A percentile compares a stretch with the other conserved stretches of the same genome.
phyloP scores from a whole-genome alignment of 2,888 invertebrate species.

The Cryptus viduatorius region DNA sequence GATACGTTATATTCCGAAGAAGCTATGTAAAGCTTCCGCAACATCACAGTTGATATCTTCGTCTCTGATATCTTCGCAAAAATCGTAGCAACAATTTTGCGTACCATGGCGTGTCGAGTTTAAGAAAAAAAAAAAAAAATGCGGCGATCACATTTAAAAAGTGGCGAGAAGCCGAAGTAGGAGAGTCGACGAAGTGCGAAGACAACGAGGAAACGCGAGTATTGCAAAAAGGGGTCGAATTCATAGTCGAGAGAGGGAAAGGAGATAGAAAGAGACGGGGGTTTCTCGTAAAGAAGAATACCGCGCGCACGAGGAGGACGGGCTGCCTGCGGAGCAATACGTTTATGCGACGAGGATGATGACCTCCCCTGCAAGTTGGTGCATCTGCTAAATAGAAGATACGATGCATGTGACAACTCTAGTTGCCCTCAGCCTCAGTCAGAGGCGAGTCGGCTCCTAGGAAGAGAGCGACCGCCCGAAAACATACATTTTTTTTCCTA shows the following conservation, averaged over 20 bases:
- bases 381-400: conserved; percentile 81
- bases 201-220: conserved; percentile 6
- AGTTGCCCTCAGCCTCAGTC: conserved; percentile 78
- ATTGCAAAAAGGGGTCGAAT: conserved; percentile 57
- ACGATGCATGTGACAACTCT: conserved; percentile 76
- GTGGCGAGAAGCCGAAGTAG: not conserved
- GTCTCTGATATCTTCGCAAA: not conserved
- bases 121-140: not conserved
- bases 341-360: conserved; percentile 78
- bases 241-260: conserved; percentile 55
- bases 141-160: not conserved
- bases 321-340: conserved; percentile 68
- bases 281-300: conserved; percentile 4
- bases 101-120: not conserved
- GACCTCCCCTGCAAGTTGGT: conserved; percentile 77
- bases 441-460: conserved; percentile 73
- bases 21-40: conserved; percentile 9
- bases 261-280: conserved; percentile 38
- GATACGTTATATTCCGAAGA: conserved; percentile 2
- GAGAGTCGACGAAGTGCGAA: not conserved
- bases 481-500: not conserved
- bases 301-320: conserved; percentile 66
- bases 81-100: not conserved
- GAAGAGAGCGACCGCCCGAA: conserved; percentile 39
- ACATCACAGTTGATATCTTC: not conserved